A percentile compares a stretch with the other conserved stretches of the same genome.
phyloP scores from a whole-genome alignment of 2,113 vertebrate genomes.

The Halichoerus grypus region DNA sequence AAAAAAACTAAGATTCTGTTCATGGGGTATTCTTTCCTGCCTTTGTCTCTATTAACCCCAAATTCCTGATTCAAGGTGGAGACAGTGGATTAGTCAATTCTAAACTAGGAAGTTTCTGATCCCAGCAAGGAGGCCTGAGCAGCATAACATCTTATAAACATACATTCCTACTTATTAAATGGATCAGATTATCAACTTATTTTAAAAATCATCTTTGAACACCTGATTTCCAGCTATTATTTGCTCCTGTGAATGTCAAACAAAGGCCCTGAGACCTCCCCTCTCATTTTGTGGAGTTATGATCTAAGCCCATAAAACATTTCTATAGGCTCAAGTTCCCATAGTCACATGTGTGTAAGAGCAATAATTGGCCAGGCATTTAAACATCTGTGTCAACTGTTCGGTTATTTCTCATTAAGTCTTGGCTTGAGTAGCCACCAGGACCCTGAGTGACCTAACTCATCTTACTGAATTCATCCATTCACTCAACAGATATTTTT shows the following conservation, averaged over 20 bases:
- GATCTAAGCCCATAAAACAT: neutral
- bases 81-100: neutral
- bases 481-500: neutral
- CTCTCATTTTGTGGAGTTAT: neutral
- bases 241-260: neutral
- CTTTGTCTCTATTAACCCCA: neutral
- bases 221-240: neutral
- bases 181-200: neutral
- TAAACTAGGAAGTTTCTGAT: neutral
- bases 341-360: neutral
- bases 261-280: neutral
- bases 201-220: neutral
- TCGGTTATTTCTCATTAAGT: constrained; percentile 19
- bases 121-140: neutral
- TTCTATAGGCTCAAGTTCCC: neutral
- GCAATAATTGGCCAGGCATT: neutral
- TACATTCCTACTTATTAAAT: neutral
- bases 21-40: neutral
- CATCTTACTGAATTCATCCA: constrained; percentile 7
- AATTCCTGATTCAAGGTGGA: neutral
- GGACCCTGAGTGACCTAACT: neutral
- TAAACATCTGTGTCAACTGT: neutral
- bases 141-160: neutral
- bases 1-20: neutral
- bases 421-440: neutral